A percentile compares a stretch with the other conserved stretches of the same genome.
Evolutionary conservation across 2,888 invertebrate genomes (phyloP).

Genomic region (Thymelicus lineola): DNA sequence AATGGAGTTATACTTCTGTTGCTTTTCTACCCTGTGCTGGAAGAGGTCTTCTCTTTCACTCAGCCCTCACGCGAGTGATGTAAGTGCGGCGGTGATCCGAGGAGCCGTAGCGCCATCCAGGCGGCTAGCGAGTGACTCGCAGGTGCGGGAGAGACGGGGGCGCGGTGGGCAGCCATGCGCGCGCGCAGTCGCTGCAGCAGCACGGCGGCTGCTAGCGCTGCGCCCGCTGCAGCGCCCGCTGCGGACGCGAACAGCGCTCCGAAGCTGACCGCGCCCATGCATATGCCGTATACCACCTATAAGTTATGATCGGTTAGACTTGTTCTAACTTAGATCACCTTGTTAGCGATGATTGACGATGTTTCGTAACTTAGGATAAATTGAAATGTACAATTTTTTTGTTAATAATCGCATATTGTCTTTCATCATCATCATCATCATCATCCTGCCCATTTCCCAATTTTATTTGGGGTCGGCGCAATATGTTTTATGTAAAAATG

Average conservation of each 20-base stretch:
- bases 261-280: slow-evolving; percentile 95
- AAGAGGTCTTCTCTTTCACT: slow-evolving; percentile 32
- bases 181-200: slow-evolving; percentile 92
- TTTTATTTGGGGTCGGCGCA: no score
- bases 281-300: slow-evolving; percentile 94
- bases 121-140: slow-evolving; percentile 88
- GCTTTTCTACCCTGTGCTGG: no score
- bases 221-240: slow-evolving; percentile 94
- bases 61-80: slow-evolving; percentile 69
- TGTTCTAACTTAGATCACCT: no score
- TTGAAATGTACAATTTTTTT: no score
- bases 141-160: slow-evolving; percentile 75
- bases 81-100: slow-evolving; percentile 78
- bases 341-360: no score
- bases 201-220: slow-evolving; percentile 94
- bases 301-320: slow-evolving; percentile 17
- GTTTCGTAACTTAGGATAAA: no score
- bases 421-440: no score
- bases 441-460: no score
- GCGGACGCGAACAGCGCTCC: slow-evolving; percentile 95
- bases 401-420: no score
- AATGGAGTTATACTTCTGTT: no score
- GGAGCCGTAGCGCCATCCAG: slow-evolving; percentile 89
- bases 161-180: slow-evolving; percentile 86
- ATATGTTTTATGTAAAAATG: no score